Evolutionary conservation across 2,113 vertebrate genomes (phyloP), one percentile per base, ranked within the genome.

Genomic region (Pongo pygmaeus): DNA sequence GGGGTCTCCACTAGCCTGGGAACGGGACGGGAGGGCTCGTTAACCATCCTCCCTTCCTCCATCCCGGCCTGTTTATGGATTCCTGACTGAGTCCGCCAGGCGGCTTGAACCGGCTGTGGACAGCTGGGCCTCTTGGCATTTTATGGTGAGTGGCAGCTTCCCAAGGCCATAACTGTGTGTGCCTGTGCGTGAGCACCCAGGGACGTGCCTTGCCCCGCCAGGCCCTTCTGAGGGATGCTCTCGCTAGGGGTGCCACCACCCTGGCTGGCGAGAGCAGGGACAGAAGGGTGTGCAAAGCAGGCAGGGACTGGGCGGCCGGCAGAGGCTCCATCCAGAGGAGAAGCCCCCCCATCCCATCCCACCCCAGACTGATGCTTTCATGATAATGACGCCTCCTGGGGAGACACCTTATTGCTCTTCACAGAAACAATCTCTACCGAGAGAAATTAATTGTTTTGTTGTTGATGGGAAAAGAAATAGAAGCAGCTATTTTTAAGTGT

Each of bases 401-500:
- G 98, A 98, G 98, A 96, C 98, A 98, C 98, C 98, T 98, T 98
- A 98, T 98, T 98, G 98, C 97, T 98, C 98, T 98, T 98, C 97
- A 95, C 97, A 98, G 99, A 98, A 98, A 98, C 98, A 97, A 96
- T 98, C 98, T 98, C 98, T 98, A 98, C 97, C 12, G 81, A 97
- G 98, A 98, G 98, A 98, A 98, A 98, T 98, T 98, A 99, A 98
- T 98, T 98, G 98, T 98, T 98, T 98, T 98, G 98, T 96, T 98
- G 98, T 98, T 98, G 98, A 98, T 98, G 97, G 97, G 85, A 96
- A 95, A 98, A 98, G 97, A 98, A 98, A 98, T 97, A 40, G 74
- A 97, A 98, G 98, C 97, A 98, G 98, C 97, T 98, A 96, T 98
- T 98, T 98, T 97, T 96, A 98, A 98, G 97, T 95, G 91, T 97